These are phyloP conservation scores for Microcebus tavaratra DNA, from an alignment of 2,113 vertebrate genomes.

Conservation along the genomic window DNA sequence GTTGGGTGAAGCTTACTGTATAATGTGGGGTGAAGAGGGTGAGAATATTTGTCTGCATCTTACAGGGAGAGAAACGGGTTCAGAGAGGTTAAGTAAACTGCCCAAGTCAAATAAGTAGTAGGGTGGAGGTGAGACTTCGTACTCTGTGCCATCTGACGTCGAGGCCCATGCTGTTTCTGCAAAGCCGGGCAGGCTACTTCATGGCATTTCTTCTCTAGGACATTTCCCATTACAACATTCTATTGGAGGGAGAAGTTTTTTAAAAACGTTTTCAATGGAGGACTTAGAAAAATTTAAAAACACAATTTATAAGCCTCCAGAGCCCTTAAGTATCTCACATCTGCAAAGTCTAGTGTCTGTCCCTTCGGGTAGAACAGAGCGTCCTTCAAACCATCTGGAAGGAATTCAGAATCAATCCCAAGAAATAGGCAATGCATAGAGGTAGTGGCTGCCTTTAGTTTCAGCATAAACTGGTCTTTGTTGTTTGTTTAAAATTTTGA, in stretches of 20 bases:
- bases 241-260: not conserved
- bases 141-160: not conserved
- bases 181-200: not conserved
- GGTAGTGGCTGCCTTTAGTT: not conserved
- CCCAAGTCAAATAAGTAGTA: slow-evolving; percentile 15
- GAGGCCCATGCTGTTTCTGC: not conserved
- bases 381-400: not conserved
- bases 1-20: not conserved
- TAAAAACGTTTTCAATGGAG: not conserved
- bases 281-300: not conserved
- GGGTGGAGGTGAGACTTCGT: not conserved
- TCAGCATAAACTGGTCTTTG: not conserved
- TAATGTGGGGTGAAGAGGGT: not conserved
- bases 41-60: not conserved
- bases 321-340: not conserved
- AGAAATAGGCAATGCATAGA: not conserved
- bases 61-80: slow-evolving; percentile 29
- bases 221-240: not conserved
- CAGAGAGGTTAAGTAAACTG: too few species aligned
- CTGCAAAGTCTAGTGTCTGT: not conserved
- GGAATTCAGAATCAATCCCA: not conserved
- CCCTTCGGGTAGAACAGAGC: not conserved
- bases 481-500: slow-evolving; percentile 7
- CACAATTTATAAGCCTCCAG: not conserved
- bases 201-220: not conserved